Conservation (phyloP, 2,888 invertebrate genomes). For the Cantharis rustica region DNA sequence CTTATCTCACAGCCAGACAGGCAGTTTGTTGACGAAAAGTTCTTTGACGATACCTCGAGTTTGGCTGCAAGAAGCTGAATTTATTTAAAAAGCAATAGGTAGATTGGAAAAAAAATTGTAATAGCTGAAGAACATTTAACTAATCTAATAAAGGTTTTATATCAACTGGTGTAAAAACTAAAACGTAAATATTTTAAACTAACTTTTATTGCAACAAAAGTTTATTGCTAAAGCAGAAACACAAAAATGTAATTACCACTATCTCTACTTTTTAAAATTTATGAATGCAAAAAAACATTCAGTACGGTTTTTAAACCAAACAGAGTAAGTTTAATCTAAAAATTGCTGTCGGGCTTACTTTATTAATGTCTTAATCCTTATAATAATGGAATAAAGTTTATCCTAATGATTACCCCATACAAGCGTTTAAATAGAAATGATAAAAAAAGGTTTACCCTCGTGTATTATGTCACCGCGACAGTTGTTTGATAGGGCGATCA, state of each 20-base stretch:
- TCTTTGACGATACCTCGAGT: background rate
- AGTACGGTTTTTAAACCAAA: background rate
- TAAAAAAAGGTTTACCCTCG: constrained; percentile 23
- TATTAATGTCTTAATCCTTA: constrained; percentile 17
- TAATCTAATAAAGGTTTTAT: background rate
- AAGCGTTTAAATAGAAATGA: constrained; percentile 24
- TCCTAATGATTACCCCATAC: constrained; percentile 23
- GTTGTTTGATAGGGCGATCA: constrained; percentile 33
- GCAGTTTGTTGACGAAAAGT: background rate
- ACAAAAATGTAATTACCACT: background rate
- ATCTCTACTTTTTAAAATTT: background rate
- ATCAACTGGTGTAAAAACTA: background rate
- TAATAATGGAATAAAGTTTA: constrained; percentile 12
- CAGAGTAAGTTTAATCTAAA: background rate
- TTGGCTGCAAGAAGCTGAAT: background rate
- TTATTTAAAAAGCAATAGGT: too few relatives aligned
- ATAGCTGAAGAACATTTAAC: background rate
- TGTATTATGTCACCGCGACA: constrained; percentile 33
- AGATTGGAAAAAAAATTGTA: background rate
- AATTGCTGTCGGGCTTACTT: constrained; percentile 1
- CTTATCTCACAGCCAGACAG: background rate
- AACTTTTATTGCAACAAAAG: background rate
- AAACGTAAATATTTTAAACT: background rate
- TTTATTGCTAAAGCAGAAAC: background rate
- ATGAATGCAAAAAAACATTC: background rate